These are phyloP conservation scores for Cottoperca gobio DNA, from an alignment of 2,797 vertebrate genomes.

Conservation along the genomic window DNA sequence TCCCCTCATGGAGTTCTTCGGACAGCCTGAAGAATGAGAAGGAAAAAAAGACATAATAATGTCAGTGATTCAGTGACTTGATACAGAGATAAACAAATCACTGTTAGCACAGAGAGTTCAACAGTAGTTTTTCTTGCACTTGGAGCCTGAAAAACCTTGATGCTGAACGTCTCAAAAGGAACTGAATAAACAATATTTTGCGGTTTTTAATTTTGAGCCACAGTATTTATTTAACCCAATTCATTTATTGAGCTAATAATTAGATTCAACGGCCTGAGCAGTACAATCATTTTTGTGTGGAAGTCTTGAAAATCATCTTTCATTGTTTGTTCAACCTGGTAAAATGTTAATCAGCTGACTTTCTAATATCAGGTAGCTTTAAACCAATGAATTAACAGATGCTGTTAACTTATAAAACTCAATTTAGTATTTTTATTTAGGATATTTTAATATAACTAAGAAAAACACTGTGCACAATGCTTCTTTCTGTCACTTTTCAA, in stretches of 20 bases:
- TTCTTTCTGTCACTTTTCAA: background rate
- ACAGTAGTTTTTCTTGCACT: background rate
- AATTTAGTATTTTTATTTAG: too few species aligned
- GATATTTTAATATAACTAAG: too few species aligned
- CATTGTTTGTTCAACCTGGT: slow-evolving; percentile 11
- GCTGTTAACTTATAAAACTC: background rate
- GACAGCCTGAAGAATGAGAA: slow-evolving; percentile 40
- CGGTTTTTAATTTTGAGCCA: background rate
- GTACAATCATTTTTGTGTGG: slow-evolving; percentile 1
- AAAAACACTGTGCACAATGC: background rate
- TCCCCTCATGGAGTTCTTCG: slow-evolving; percentile 29
- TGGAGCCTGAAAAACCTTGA: background rate
- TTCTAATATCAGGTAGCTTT: background rate
- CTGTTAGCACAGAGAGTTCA: background rate
- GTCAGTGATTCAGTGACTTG: slow-evolving; percentile 18
- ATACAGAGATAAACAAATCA: background rate
- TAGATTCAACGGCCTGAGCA: background rate
- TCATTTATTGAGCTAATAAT: background rate
- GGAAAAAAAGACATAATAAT: background rate
- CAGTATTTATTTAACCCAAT: background rate
- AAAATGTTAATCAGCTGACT: background rate
- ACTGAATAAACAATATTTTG: background rate
- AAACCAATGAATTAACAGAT: slow-evolving; percentile 6
- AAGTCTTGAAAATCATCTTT: slow-evolving; percentile 18
- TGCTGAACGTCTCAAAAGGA: background rate